A percentile compares a stretch with the other conserved stretches of the same genome.
These are phyloP conservation scores for Azemiops feae DNA, from an alignment of 2,113 vertebrate genomes.

Conservation along the genomic window DNA sequence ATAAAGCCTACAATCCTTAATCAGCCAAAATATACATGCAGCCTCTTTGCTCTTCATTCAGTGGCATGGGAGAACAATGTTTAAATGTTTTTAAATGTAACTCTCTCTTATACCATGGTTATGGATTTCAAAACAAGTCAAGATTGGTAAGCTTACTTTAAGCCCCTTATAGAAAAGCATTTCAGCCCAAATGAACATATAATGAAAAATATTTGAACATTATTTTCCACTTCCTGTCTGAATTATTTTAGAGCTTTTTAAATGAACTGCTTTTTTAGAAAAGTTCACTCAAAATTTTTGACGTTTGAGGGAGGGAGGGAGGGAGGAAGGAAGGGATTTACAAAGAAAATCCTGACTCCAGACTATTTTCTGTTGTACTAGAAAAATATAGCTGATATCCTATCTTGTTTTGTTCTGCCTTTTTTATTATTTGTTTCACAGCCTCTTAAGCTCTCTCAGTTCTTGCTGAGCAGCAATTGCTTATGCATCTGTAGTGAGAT, in stretches of 20 bases:
- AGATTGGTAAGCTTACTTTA: neutral
- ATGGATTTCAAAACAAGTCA: neutral
- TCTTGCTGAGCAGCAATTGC: neutral
- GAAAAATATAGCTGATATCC: neutral
- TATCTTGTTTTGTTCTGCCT: neutral
- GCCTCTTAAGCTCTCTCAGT: neutral
- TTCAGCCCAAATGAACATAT: neutral
- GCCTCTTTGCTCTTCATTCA: neutral
- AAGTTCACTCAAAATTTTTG: neutral
- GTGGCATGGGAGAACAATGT: neutral
- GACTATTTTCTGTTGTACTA: neutral
- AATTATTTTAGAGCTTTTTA: neutral
- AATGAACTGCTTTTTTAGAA: neutral
- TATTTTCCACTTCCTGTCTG: neutral
- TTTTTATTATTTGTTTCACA: neutral
- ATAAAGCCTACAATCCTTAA: neutral
- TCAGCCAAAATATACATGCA: neutral
- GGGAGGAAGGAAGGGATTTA: neutral
- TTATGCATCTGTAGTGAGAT: neutral
- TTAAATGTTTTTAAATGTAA: neutral
- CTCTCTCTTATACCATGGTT: neutral
- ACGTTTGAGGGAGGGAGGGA: neutral
- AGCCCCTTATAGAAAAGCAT: neutral
- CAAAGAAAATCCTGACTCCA: accelerated
- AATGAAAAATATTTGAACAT: neutral